Evolutionary conservation across 1,140 invertebrate genomes (phyloP).

Genomic region (Aphis craccivora): DNA sequence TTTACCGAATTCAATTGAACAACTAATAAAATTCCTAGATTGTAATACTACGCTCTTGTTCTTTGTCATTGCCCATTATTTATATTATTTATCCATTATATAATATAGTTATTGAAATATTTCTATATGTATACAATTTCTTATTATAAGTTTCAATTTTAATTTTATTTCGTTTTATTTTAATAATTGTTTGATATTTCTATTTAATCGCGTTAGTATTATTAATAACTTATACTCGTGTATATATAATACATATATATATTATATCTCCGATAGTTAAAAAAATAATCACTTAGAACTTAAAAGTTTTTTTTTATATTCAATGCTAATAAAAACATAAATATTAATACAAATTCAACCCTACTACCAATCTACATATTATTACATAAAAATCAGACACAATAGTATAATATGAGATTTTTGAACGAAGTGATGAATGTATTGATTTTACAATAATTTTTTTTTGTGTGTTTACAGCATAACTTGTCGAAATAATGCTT

Average conservation of each 20-base stretch:
- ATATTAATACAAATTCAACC: no score
- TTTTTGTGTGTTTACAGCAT: no score
- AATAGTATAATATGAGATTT: no score
- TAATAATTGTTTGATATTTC: neutral
- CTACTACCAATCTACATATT: no score
- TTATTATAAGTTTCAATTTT: neutral
- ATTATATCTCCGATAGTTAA: neutral
- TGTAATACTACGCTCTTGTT: neutral
- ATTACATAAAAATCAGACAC: no score
- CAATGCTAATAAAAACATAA: no score
- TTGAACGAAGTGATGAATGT: no score
- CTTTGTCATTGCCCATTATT: neutral
- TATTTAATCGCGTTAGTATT: neutral
- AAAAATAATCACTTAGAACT: neutral
- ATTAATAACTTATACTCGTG: neutral
- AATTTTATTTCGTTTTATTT: neutral
- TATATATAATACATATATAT: neutral
- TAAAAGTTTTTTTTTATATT: no score
- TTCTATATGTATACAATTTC: neutral
- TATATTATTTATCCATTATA: neutral
- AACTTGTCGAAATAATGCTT: no score
- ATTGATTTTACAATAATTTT: no score
- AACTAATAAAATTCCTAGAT: neutral
- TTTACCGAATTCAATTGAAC: neutral
- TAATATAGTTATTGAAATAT: neutral